These are phyloP conservation scores for Microplitis deprimator DNA, from an alignment of 2,888 invertebrate genomes.

Conservation along the genomic window DNA sequence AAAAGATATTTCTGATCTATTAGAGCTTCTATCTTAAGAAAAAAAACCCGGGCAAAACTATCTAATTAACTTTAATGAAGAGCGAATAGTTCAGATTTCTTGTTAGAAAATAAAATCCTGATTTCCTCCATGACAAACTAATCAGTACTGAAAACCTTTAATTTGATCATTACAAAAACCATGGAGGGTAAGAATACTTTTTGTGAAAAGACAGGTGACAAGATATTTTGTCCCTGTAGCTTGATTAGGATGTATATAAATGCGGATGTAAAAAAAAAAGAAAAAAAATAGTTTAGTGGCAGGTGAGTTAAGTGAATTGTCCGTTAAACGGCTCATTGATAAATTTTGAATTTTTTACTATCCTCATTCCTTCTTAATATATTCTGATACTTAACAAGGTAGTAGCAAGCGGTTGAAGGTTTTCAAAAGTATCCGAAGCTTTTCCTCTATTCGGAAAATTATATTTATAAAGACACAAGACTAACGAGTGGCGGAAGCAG, in stretches of 20 bases:
- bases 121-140: no score
- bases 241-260: not conserved
- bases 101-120: no score
- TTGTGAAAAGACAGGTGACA: not conserved
- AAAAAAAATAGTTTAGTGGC: not conserved
- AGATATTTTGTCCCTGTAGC: not conserved
- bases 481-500: constrained; percentile 24
- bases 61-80: no score
- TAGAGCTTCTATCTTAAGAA: no score
- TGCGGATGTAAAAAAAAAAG: not conserved
- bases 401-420: not conserved
- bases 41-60: no score
- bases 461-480: not conserved
- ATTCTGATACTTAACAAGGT: not conserved
- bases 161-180: not conserved
- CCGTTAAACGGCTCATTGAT: not conserved
- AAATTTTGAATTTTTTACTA: not conserved
- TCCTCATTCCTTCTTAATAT: not conserved
- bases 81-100: no score
- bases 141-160: no score
- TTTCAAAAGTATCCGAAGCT: not conserved
- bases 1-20: no score
- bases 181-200: not conserved
- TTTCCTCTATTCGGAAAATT: constrained; percentile 24
- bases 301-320: not conserved